phyloP scores from a whole-genome alignment of 2,888 invertebrate species.

The Priocnemis perturbator region DNA sequence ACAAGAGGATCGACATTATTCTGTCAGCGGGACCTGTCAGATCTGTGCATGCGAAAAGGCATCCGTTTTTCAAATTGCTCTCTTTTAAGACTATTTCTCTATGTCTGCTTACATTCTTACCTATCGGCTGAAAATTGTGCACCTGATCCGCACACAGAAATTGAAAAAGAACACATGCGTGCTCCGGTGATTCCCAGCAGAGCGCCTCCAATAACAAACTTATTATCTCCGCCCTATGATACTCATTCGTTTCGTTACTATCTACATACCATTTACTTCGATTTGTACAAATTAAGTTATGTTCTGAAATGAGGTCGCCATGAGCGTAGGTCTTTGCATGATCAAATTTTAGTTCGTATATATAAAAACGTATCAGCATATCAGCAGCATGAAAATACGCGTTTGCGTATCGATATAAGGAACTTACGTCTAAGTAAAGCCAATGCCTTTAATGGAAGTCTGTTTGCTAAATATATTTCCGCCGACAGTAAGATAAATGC shows the following conservation, averaged over 20 bases:
- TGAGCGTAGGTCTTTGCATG: background rate
- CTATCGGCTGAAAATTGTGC: constrained; percentile 57
- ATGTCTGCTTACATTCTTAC: constrained; percentile 48
- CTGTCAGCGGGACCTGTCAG: constrained; percentile 52
- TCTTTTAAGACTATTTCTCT: background rate
- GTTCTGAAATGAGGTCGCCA: constrained; percentile 53
- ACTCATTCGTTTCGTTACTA: constrained; percentile 45
- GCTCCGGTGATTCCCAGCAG: constrained; percentile 42
- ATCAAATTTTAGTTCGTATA: background rate
- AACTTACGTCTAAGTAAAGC: constrained; percentile 64
- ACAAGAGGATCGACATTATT: constrained; percentile 45
- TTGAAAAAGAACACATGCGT: constrained; percentile 58
- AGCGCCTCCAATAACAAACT: constrained; percentile 56
- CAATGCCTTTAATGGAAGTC: constrained; percentile 59
- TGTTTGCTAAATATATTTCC: constrained; percentile 66
- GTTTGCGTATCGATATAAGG: background rate
- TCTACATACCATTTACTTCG: constrained; percentile 54
- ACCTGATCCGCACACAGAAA: constrained; percentile 59
- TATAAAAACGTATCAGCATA: background rate
- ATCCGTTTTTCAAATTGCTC: background rate
- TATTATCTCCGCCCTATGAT: constrained; percentile 53
- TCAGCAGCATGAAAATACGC: background rate
- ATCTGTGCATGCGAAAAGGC: constrained; percentile 48
- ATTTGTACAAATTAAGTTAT: constrained; percentile 51
- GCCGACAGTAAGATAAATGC: constrained; percentile 56